These are phyloP conservation scores for Tenualosa thibaudeaui DNA, from an alignment of 2,797 vertebrate genomes.

Conservation along the genomic window DNA sequence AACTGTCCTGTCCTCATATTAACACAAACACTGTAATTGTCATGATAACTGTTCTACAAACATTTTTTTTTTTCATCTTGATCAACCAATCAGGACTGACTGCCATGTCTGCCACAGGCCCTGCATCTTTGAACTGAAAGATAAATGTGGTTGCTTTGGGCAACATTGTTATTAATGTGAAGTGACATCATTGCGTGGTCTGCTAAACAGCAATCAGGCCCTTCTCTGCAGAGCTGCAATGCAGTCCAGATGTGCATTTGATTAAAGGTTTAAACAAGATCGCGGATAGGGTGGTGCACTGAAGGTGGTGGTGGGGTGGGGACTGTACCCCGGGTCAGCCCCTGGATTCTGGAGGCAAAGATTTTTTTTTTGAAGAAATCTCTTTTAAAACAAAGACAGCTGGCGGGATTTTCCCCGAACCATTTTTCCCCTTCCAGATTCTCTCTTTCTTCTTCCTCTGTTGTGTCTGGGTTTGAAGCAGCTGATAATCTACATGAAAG, in stretches of 20 bases:
- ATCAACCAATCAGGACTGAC: not conserved
- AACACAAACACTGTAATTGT: not conserved
- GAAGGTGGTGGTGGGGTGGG: conserved; percentile 30
- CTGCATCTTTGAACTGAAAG: conserved; percentile 61
- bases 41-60: not conserved
- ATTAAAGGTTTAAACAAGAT: conserved; percentile 76
- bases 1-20: not conserved
- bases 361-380: conserved; percentile 64
- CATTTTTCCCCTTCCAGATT: conserved; percentile 22
- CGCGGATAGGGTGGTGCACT: conserved; percentile 57
- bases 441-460: conserved; percentile 44
- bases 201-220: conserved; percentile 74
- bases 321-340: conserved; percentile 60
- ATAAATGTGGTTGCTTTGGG: conserved; percentile 65
- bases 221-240: conserved; percentile 62
- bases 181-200: conserved; percentile 77
- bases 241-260: conserved; percentile 79
- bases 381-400: conserved; percentile 74
- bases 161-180: conserved; percentile 75
- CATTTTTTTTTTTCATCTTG: not conserved
- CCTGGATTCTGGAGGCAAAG: conserved; percentile 66
- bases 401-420: conserved; percentile 57
- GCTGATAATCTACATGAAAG: conserved; percentile 63
- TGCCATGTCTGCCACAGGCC: conserved; percentile 18
- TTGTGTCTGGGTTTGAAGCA: conserved; percentile 57